A percentile compares a stretch with the other conserved stretches of the same genome.
Conservation (phyloP, 2,888 invertebrate species). For the Mythimna albipuncta region DNA sequence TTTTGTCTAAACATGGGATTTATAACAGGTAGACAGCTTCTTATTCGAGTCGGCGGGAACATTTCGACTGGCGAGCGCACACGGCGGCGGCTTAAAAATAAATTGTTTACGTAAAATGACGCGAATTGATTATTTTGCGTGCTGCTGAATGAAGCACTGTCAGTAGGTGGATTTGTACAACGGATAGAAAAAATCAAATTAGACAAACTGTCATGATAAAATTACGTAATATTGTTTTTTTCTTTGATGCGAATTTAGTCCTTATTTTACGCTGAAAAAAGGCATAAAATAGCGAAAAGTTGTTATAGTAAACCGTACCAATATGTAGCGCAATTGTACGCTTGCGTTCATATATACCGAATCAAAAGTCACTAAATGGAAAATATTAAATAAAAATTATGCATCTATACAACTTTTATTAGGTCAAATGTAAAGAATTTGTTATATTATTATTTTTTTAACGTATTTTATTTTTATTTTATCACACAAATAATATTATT, state of each 20-base stretch:
- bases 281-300: conserved; percentile 5
- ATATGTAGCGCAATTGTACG: conserved; percentile 42
- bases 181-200: conserved; percentile 64
- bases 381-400: background rate
- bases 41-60: conserved; percentile 88
- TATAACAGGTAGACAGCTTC: conserved; percentile 88
- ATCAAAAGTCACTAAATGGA: accelerated
- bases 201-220: conserved; percentile 30
- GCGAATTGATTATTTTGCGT: conserved; percentile 66
- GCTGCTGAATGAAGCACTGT: conserved; percentile 28
- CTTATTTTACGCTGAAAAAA: accelerated
- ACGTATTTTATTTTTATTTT: accelerated
- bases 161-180: conserved; percentile 24
- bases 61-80: conserved; percentile 73
- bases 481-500: too few relatives aligned
- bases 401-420: accelerated
- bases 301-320: background rate
- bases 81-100: conserved; percentile 78
- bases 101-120: conserved; percentile 78
- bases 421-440: accelerated
- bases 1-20: conserved; percentile 85
- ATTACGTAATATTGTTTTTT: conserved; percentile 28
- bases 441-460: too few relatives aligned
- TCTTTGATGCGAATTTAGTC: conserved; percentile 26
- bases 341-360: conserved; percentile 39